These are phyloP conservation scores for Molothrus ater DNA, from an alignment of 2,797 vertebrate species.

Conservation along the genomic window DNA sequence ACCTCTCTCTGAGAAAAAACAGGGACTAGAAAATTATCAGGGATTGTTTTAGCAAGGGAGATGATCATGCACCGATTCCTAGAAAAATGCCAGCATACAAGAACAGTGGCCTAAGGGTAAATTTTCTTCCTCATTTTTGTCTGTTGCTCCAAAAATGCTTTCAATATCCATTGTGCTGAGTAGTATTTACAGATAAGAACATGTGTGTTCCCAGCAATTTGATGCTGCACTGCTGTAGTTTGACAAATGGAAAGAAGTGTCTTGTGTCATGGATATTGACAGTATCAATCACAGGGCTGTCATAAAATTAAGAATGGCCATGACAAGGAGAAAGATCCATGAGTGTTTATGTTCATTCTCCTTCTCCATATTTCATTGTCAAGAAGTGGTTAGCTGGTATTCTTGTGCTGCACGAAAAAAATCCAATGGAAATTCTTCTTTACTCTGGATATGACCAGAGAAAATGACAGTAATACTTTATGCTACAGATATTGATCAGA, in stretches of 20 bases:
- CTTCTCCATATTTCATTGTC: constrained; percentile 42
- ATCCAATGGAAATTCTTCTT: neutral
- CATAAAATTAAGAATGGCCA: constrained; percentile 32
- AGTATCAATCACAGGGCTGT: constrained; percentile 29
- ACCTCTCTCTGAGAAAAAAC: neutral
- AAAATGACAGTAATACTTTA: constrained; percentile 24
- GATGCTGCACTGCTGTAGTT: neutral
- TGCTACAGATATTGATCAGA: constrained; percentile 35
- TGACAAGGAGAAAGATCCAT: constrained; percentile 29
- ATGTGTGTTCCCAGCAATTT: neutral
- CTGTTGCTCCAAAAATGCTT: neutral
- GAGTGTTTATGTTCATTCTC: constrained; percentile 29
- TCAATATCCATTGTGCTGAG: neutral
- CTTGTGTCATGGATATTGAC: constrained; percentile 49
- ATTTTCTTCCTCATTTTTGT: neutral
- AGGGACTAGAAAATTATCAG: neutral
- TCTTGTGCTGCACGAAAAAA: neutral
- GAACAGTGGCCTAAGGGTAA: neutral
- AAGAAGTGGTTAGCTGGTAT: neutral
- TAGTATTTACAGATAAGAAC: neutral
- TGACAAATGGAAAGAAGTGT: constrained; percentile 45
- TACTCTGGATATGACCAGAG: neutral
- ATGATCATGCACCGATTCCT: neutral
- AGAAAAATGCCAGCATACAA: neutral
- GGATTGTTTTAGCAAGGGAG: neutral